Base-by-base conservation (phyloP, 1,140 invertebrate genomes). In the Lasaia peninsularis region DNA sequence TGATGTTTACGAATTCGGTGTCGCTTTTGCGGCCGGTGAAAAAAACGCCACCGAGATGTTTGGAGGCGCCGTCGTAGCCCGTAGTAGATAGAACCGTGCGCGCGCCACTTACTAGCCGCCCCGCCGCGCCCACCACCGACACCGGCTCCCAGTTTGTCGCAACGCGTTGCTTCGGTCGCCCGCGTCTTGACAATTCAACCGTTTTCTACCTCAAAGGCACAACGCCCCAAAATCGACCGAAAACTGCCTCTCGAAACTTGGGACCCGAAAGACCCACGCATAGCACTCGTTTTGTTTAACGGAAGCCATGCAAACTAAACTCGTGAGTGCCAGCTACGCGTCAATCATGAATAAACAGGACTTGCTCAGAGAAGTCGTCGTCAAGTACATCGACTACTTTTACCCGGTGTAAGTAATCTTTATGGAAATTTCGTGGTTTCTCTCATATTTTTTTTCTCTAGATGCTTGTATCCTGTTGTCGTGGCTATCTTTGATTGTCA, bases 351-450 rank as follows among this genome's bases (percentile, higher is more conserved):
- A 91, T 73, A 92, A 92, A 84, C 91, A 91, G 81, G 92, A 92
- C 87, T 89, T 92, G 62, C 90, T 92, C 37, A 87, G 92, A 65
- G 92, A 92, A 80, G 91, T 92, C 57, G 91, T 92, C 69, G 90
- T 91, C 81, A 92, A 92, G 73, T 92, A 92, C 80, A 92, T 92
- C 65, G 91, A 92, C 86, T 92, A 92, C 77, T 92, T 92, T 85
- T 90, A 91, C 70, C 91, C 91, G 66, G 90, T 92, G 91, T 92
- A 67, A 92, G 91, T 92, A 90, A 61, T 70, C 61, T 74, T 67
- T 71, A 51, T 61, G 61, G 66, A 61, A 64, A 58, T 63, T 63
- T 62, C 50, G 60, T 60, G 58, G 63, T 32, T 35, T 56, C 53
- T 62, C 44, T 58, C 34, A 37, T 52, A 40, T 35, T 56, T 50